These are phyloP conservation scores for Hepsetus odoe DNA, from an alignment of 2,113 vertebrate genomes.

Conservation along the genomic window DNA sequence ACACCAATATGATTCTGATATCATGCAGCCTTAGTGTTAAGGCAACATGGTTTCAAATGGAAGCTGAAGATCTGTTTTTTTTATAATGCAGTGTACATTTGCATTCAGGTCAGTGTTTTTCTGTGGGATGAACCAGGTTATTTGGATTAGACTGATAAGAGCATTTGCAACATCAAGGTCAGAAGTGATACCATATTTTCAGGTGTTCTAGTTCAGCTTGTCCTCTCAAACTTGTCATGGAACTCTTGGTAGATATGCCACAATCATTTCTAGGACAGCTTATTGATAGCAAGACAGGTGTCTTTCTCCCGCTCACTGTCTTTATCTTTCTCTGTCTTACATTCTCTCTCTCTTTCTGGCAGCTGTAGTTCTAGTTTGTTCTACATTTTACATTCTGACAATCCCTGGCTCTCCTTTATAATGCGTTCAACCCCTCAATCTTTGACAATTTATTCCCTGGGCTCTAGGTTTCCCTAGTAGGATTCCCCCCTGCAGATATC, in stretches of 20 bases:
- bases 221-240: conserved; percentile 15
- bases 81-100: conserved; percentile 13
- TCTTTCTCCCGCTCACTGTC: background rate
- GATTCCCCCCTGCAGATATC: conserved; percentile 31
- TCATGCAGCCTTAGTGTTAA: no score
- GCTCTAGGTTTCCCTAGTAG: conserved; percentile 32
- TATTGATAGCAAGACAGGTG: conserved; percentile 10
- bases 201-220: conserved; percentile 28
- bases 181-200: conserved; percentile 25
- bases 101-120: conserved; percentile 14
- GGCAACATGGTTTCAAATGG: background rate
- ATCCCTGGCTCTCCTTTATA: background rate
- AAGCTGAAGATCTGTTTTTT: background rate
- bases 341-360: background rate
- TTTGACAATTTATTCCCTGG: conserved; percentile 31
- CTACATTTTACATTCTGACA: background rate
- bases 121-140: conserved; percentile 1
- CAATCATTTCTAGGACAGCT: conserved; percentile 31
- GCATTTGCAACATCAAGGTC: conserved; percentile 32
- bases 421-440: conserved; percentile 22
- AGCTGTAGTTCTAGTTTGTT: background rate
- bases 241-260: background rate
- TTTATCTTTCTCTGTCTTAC: conserved; percentile 8
- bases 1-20: background rate
- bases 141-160: conserved; percentile 10